Base-by-base conservation (phyloP, 2,888 invertebrate species). In the Galerucella calmariensis region DNA sequence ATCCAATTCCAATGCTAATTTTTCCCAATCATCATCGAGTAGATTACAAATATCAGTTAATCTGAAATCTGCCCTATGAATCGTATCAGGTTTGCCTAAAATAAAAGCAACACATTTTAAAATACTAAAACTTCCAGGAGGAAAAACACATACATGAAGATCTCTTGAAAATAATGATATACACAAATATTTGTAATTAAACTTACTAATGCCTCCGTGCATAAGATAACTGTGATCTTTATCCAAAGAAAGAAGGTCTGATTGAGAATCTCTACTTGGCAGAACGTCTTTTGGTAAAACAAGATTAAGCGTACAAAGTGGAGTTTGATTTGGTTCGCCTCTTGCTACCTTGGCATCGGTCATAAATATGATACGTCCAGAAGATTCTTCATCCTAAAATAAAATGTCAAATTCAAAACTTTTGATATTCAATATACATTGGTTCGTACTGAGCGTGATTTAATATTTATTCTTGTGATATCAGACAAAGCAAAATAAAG, bases 311-410 rank as follows among this genome's bases (percentile, higher is more conserved):
- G 94, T 94, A 89, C 98, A 97, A 81, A 99, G 94, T 12, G 99
- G 98, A 59, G 93, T 92, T 83, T 97, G 97, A 12, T 96, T 94
- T n/a, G 95, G 94, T 80, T 87, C 87, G 1, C 90, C 89, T 76
- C 89, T 89, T 4, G 88, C 89, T 76, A 96, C 95, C 90, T 97
- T 97, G 0, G 98, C 96, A 85, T 99, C 99, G 81, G 94, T 93
- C 98, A 99, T 98, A 88, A 99, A 99, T 83, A 98, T 93, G 81
- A 99, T 94, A 71, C 99, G 91, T 14, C 98, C 99, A 0, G 95
- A 92, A 1, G 97, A 94, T 81, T 95, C 96, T 81, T 97, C 94
- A 83, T 95, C 94, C 84, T 92, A 74, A 74, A 77, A 76, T 72
- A 51, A 63, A 65, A 59, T 56, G 5, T 35, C 35, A 35, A 35